Evolutionary conservation across 2,113 vertebrate species (phyloP), one percentile per base, ranked within the genome.

Genomic region (Eptesicus fuscus): DNA sequence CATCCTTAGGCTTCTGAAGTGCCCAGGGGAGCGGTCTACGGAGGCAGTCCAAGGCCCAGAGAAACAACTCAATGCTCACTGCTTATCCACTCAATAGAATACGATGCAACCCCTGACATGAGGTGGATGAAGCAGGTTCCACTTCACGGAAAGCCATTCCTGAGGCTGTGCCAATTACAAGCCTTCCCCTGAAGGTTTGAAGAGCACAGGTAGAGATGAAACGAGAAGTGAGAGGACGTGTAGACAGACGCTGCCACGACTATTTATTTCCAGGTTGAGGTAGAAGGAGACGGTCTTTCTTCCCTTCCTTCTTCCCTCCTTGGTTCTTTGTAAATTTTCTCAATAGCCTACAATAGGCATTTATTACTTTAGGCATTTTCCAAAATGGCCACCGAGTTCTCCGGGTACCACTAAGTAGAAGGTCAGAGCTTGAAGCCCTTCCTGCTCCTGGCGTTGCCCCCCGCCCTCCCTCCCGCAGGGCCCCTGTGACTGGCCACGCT

Each of bases 1-100:
- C 93, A 16, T 56, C 89, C 92, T 80, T 77, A 80, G 84, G 71
- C 69, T 84, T 87, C 91, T 92, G 78, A 71, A 92, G 61, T 88
- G 53, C 83, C 28, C 0, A 49, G 14, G 13, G 59, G 49, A 35
- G 25, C n/a, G 10, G 30, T 23, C 77, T 47, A 17, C 53, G 37
- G 35, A 67, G 65, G 47, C 23, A 20, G 76, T 56, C 59, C 44
- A 70, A 87, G 86, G 83, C 74, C 83, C 9, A 2, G 23, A 73
- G 83, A 79, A 86, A 89, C 13, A 23, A 40, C 17, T 32, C 56
- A 8, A 7, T 5, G 16, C 32, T 47, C 37, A 9, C 2, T 35
- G 40, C 78, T 53, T 44, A 30, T n/a, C 25, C n/a, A 25, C 28
- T 79, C 74, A n/a, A n/a, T 10, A 61, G 76, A 77, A 14, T 49